Evolutionary conservation across 1,140 invertebrate species (phyloP).

Genomic region (Tetramorium parvispinum): DNA sequence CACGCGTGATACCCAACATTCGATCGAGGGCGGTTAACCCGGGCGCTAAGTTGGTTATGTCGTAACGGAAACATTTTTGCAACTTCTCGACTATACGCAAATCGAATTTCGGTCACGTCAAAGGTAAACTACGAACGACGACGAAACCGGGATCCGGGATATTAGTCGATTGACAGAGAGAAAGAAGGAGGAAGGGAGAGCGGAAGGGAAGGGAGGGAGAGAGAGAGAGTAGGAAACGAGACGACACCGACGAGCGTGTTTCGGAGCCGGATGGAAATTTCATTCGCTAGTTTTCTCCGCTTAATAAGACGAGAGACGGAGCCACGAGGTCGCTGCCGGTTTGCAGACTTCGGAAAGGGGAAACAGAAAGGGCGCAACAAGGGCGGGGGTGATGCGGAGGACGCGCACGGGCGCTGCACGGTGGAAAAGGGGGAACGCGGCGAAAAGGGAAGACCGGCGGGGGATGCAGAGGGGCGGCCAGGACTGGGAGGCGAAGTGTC

Average conservation of each 20-base stretch:
- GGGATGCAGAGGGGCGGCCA: slow-evolving; percentile 69
- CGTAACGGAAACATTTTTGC: slow-evolving; percentile 47
- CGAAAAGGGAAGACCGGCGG: slow-evolving; percentile 65
- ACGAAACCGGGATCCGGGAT: slow-evolving; percentile 59
- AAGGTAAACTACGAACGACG: slow-evolving; percentile 64
- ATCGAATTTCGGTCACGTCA: slow-evolving; percentile 73
- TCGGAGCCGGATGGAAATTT: slow-evolving; percentile 75
- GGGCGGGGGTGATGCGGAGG: slow-evolving; percentile 65
- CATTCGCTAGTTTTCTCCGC: slow-evolving; percentile 74
- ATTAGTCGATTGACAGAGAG: slow-evolving; percentile 46
- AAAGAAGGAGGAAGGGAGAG: background rate
- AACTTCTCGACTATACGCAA: slow-evolving; percentile 48
- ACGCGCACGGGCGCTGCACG: slow-evolving; percentile 64
- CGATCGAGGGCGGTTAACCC: slow-evolving; percentile 51
- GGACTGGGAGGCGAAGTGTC: slow-evolving; percentile 85
- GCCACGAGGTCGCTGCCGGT: slow-evolving; percentile 77
- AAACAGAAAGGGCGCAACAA: slow-evolving; percentile 76
- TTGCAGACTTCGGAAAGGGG: slow-evolving; percentile 79
- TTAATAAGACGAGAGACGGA: slow-evolving; percentile 76
- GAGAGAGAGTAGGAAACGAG: background rate
- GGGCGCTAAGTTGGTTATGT: slow-evolving; percentile 41
- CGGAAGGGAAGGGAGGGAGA: background rate
- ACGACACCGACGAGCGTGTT: slow-evolving; percentile 65
- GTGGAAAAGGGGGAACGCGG: slow-evolving; percentile 62
- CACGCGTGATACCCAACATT: slow-evolving; percentile 37